A percentile compares a stretch with the other conserved stretches of the same genome.
Conservation (phyloP, 2,113 vertebrate species). For the Oreochromis aureus region DNA sequence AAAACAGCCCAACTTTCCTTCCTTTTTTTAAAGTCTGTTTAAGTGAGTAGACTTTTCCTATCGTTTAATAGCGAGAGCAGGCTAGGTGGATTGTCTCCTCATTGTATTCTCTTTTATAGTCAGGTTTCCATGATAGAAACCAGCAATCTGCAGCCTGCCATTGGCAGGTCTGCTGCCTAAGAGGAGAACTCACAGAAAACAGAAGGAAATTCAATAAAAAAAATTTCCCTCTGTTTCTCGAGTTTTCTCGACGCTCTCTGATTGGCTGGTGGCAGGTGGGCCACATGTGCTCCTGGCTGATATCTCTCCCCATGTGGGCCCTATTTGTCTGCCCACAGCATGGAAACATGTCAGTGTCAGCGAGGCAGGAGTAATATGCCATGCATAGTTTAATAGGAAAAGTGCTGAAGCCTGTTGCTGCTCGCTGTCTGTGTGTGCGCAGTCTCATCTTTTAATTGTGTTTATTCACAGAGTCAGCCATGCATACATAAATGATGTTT, state of each 20-base stretch:
- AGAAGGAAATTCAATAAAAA: conserved; percentile 2
- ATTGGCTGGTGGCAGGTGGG: conserved; percentile 42
- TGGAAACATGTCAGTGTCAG: conserved; percentile 46
- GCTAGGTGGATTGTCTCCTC: conserved; percentile 28
- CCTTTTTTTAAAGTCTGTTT: neutral
- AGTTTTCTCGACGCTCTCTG: neutral
- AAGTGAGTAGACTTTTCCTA: conserved; percentile 47
- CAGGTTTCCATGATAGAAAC: conserved; percentile 47
- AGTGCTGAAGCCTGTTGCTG: conserved; percentile 21
- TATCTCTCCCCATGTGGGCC: conserved; percentile 45
- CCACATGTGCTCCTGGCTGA: conserved; percentile 25
- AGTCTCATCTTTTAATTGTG: neutral
- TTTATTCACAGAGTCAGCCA: neutral
- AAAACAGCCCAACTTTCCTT: neutral
- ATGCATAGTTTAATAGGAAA: conserved; percentile 43
- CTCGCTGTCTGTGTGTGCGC: neutral
- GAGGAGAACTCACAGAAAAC: neutral
- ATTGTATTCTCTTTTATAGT: conserved; percentile 37
- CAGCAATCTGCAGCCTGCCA: neutral
- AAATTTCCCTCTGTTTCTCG: neutral
- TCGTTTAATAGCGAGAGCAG: conserved; percentile 22
- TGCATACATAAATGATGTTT: neutral
- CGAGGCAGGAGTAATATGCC: conserved; percentile 25
- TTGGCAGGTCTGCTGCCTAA: neutral
- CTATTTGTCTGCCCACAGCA: conserved; percentile 36